phyloP scores from a whole-genome alignment of 2,888 invertebrate species.

The Athetis lepigone region DNA sequence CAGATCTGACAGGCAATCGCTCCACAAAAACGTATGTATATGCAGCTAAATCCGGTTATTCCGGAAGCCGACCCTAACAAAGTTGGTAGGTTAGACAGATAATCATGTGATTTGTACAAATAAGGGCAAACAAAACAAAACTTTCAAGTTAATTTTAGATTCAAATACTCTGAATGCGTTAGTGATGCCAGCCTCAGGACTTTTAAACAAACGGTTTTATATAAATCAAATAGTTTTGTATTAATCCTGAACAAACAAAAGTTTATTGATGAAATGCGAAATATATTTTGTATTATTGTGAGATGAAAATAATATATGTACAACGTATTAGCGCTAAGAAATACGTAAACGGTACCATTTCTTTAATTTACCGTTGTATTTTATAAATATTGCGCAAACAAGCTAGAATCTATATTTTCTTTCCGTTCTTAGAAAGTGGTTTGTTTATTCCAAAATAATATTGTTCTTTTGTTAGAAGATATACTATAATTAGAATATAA shows the following conservation, averaged over 20 bases:
- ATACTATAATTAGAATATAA: too few species aligned
- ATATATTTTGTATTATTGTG: slow-evolving; percentile 19
- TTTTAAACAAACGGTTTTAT: slow-evolving; percentile 37
- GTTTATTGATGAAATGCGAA: background rate
- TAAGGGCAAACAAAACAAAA: slow-evolving; percentile 43
- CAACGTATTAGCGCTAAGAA: slow-evolving; percentile 1
- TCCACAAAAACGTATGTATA: too few species aligned
- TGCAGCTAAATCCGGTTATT: too few species aligned
- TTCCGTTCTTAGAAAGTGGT: slow-evolving; percentile 10
- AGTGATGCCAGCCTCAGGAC: slow-evolving; percentile 14
- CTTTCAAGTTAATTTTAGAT: slow-evolving; percentile 7
- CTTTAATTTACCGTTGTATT: slow-evolving; percentile 29
- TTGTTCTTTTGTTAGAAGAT: too few species aligned
- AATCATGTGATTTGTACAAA: too few species aligned
- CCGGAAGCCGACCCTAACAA: too few species aligned
- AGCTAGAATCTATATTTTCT: slow-evolving; percentile 21
- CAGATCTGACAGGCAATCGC: too few species aligned
- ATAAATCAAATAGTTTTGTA: slow-evolving; percentile 14
- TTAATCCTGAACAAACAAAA: slow-evolving; percentile 9
- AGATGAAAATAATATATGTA: slow-evolving; percentile 17
- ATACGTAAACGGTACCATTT: background rate
- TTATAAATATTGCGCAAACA: slow-evolving; percentile 3
- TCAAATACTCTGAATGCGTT: slow-evolving; percentile 12
- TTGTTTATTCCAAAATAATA: slow-evolving; percentile 21
- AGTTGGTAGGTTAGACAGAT: too few species aligned